Conservation (phyloP, 1,140 invertebrate species). For the Neuroterus valhalla region DNA sequence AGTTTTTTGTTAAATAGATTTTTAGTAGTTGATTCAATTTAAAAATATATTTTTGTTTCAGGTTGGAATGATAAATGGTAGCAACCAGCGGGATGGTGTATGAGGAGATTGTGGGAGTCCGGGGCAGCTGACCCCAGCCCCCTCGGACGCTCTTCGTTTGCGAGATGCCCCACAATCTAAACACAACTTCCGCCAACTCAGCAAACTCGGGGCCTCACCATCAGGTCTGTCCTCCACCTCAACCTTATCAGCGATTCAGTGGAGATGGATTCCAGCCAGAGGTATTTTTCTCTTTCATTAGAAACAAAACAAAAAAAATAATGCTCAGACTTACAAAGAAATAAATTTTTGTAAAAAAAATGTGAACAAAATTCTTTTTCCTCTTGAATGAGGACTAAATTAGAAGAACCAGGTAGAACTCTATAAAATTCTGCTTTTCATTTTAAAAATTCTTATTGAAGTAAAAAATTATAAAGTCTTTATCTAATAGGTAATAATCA, state of each 20-base stretch:
- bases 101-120: constrained; percentile 72
- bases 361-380: not conserved
- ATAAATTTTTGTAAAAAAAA: not conserved
- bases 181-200: constrained; percentile 68
- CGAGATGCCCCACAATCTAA: constrained; percentile 72
- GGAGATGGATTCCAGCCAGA: constrained; percentile 70
- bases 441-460: no score
- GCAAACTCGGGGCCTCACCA: constrained; percentile 71
- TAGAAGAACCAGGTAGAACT: no score
- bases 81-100: constrained; percentile 73
- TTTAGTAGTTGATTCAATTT: no score
- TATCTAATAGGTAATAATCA: no score
- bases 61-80: constrained; percentile 68
- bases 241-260: constrained; percentile 70
- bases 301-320: constrained; percentile 14
- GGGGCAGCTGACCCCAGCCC: constrained; percentile 76
- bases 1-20: no score
- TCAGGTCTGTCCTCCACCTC: constrained; percentile 72
- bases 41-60: no score
- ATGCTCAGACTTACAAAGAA: not conserved
- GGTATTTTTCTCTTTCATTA: constrained; percentile 51
- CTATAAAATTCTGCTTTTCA: no score
- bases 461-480: no score
- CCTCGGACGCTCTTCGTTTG: constrained; percentile 72
- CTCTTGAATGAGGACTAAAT: not conserved